Evolutionary conservation across 1,140 invertebrate genomes (phyloP), one percentile per base, ranked within the genome.

Genomic region (Melitaea cinxia): DNA sequence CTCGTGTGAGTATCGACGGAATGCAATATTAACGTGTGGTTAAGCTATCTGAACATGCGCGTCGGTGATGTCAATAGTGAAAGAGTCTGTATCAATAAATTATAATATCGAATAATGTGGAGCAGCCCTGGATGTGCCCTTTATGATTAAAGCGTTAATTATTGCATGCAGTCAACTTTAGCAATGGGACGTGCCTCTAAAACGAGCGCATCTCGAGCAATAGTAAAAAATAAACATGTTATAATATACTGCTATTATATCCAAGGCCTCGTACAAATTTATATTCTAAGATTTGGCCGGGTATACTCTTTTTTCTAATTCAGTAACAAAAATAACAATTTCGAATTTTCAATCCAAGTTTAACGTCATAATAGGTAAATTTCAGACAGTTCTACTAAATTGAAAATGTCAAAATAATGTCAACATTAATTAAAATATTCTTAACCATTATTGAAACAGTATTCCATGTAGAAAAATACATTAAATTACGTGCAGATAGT

Each of bases 161-260:
- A 91, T 89, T 91, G 88, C 88, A 91, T 89, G 88, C 88, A 89
- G 88, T 89, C 88, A 89, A 91, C 80, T 63, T 85, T 83, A 88
- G 88, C 86, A 70, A 85, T 84, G 85, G 79, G 73, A 82, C 79
- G 86, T 89, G 88, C 84, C 70, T 67, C 85, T 85, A 88, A 77
- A 75, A 84, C 79, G 82, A 88, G 75, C 82, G 70, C 73, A 42
- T 80, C 72, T 80, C 75, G 76, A 84, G 78, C 76, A 85, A 85
- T 87, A 76, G 77, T 83, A 81, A 70, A 75, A 80, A 76, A 85
- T 80, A 75, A 80, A 28, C 78, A 78, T 71, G 35, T 78, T 66
- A 77, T 78, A 79, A 66, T 47, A 47, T 72, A 63, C 66, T 72
- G 61, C 69, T 60, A 70, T 78, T 75, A 53, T 55, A 66, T 63